Evolutionary conservation across 2,113 vertebrate species (phyloP).

Genomic region (Passer montanus): DNA sequence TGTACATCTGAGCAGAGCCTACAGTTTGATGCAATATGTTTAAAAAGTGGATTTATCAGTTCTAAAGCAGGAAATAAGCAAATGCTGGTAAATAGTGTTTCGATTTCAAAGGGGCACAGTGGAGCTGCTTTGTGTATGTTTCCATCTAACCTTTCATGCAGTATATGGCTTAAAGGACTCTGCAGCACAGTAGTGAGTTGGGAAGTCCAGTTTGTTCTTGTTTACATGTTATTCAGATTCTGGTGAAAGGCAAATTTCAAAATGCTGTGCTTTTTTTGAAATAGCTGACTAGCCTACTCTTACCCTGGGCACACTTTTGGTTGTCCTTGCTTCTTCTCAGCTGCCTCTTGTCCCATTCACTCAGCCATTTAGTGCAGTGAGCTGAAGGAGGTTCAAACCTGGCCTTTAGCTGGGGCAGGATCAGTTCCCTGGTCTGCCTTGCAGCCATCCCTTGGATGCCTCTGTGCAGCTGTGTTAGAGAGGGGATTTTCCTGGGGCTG

Average conservation of each 20-base stretch:
- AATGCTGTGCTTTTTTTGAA: background rate
- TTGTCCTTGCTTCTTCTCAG: background rate
- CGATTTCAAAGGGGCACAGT: background rate
- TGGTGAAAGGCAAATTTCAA: background rate
- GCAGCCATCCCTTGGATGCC: background rate
- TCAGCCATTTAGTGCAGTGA: background rate
- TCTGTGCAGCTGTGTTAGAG: background rate
- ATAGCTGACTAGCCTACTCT: background rate
- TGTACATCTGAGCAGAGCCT: background rate
- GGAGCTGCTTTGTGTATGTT: background rate
- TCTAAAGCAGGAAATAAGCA: background rate
- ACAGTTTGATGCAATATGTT: background rate
- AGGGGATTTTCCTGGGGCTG: background rate
- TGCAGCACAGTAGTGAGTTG: background rate
- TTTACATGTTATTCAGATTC: background rate
- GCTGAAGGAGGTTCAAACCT: background rate
- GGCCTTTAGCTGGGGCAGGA: background rate
- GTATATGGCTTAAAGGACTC: background rate
- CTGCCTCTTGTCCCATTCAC: background rate
- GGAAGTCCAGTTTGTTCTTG: background rate
- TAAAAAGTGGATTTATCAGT: background rate
- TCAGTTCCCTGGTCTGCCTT: background rate
- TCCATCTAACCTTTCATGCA: background rate
- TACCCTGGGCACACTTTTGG: background rate
- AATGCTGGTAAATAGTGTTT: background rate